Evolutionary conservation across 2,797 vertebrate species (phyloP).

Genomic region (Petrocephalus sullivani): DNA sequence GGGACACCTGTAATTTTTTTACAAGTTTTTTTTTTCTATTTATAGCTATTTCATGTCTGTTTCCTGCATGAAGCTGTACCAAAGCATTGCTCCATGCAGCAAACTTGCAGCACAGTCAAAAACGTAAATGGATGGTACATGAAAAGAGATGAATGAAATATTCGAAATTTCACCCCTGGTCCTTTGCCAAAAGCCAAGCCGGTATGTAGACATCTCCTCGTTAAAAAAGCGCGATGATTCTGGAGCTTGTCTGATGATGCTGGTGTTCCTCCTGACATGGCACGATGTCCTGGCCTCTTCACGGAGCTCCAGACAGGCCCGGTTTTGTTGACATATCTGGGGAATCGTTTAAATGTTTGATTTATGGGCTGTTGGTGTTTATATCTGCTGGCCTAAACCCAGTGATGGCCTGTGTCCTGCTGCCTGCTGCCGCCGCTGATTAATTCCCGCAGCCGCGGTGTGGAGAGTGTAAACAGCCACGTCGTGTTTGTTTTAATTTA

Average conservation of each 20-base stretch:
- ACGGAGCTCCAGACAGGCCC: background rate
- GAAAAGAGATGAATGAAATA: background rate
- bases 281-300: background rate
- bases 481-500: constrained; percentile 8
- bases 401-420: background rate
- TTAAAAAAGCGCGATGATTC: background rate
- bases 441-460: background rate
- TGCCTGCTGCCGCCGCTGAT: background rate
- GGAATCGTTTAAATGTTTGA: background rate
- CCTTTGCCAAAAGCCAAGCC: background rate
- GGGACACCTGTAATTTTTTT: background rate
- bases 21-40: background rate
- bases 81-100: background rate
- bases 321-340: background rate
- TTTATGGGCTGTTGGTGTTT: background rate
- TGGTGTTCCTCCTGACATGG: background rate
- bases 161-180: background rate
- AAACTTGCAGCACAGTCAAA: background rate
- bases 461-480: background rate
- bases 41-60: background rate
- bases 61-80: background rate
- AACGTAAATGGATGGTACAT: background rate
- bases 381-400: background rate
- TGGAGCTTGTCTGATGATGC: background rate
- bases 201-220: background rate